These are phyloP conservation scores for Xestia ashworthii DNA, from an alignment of 2,888 invertebrate genomes.

Conservation along the genomic window DNA sequence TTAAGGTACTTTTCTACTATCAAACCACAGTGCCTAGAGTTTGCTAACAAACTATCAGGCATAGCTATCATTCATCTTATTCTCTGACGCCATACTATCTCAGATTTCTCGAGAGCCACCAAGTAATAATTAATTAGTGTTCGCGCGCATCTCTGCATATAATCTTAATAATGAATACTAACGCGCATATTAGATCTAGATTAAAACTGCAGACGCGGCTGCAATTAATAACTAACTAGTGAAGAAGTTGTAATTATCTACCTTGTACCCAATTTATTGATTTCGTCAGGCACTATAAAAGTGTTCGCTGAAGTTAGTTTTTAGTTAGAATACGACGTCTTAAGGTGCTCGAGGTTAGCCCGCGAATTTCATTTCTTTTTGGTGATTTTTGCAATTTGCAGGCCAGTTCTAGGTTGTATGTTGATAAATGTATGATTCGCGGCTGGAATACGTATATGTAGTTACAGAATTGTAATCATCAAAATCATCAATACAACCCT, in stretches of 20 bases:
- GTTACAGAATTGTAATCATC: too few relatives aligned
- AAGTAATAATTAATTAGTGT: slow-evolving; percentile 3
- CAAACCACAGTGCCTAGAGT: not conserved
- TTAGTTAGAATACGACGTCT: not conserved
- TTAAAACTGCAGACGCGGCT: not conserved
- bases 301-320: not conserved
- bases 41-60: not conserved
- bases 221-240: not conserved
- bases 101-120: not conserved
- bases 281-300: not conserved
- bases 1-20: not conserved
- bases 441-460: too few relatives aligned
- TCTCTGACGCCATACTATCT: not conserved
- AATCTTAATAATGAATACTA: not conserved
- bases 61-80: slow-evolving; percentile 8
- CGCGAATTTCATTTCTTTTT: too few relatives aligned
- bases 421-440: too few relatives aligned
- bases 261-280: not conserved
- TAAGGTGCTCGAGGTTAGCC: too few relatives aligned
- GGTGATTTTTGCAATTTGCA: too few relatives aligned
- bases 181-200: not conserved
- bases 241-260: not conserved
- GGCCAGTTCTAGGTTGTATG: too few relatives aligned
- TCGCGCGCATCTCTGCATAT: not conserved
- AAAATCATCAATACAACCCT: too few relatives aligned